Conservation (phyloP, 2,888 invertebrate genomes). For the Drosophila anomelani region DNA sequence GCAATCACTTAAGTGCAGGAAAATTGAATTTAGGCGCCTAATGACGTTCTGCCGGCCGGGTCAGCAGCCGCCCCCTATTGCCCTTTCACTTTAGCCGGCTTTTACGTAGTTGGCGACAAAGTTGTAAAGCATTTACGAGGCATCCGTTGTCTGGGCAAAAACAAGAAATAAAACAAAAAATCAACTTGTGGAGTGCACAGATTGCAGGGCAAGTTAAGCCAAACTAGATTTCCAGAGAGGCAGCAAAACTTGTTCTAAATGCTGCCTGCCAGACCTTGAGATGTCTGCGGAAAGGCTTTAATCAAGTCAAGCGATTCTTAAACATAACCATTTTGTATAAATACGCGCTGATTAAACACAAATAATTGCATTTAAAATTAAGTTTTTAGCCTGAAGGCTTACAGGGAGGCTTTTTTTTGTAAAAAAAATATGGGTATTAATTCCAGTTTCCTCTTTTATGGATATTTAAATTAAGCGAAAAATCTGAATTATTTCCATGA, state of each 20-base stretch:
- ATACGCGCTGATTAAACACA: conserved; percentile 15
- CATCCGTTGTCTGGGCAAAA: conserved; percentile 34
- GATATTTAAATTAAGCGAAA: conserved; percentile 26
- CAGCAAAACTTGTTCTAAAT: conserved; percentile 23
- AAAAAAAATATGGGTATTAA: conserved; percentile 2
- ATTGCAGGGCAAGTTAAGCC: conserved; percentile 25
- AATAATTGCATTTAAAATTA: conserved; percentile 17
- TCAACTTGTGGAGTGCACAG: conserved; percentile 69
- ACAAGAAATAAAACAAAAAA: conserved; percentile 3
- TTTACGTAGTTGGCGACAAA: conserved; percentile 71
- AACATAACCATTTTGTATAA: conserved; percentile 3
- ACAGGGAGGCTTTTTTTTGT: neutral
- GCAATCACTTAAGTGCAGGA: conserved; percentile 60
- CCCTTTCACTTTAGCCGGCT: conserved; percentile 66
- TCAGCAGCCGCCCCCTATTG: conserved; percentile 10
- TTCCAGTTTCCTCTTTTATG: neutral
- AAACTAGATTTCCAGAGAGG: conserved; percentile 27
- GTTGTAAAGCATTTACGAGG: conserved; percentile 69
- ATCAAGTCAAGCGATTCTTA: conserved; percentile 14
- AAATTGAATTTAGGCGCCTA: conserved; percentile 77
- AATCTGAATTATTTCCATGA: conserved; percentile 18
- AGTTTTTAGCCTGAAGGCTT: neutral
- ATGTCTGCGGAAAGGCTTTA: conserved; percentile 3
- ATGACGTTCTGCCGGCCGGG: conserved; percentile 47
- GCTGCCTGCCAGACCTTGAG: conserved; percentile 29